phyloP scores from a whole-genome alignment of 2,797 vertebrate species.

The Anabacerthia variegaticeps region DNA sequence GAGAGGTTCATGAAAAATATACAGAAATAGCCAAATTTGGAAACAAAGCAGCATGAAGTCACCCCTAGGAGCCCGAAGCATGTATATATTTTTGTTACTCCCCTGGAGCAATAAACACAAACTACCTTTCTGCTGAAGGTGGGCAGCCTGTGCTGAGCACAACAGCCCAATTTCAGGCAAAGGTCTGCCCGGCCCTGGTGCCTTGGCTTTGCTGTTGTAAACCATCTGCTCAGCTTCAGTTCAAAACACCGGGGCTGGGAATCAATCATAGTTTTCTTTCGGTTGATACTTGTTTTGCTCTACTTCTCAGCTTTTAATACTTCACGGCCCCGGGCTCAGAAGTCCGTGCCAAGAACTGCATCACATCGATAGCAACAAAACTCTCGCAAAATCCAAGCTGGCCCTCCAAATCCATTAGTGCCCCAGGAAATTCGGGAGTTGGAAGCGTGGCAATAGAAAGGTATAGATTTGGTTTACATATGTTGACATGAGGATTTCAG shows the following conservation, averaged over 20 bases:
- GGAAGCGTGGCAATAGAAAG: constrained; percentile 57
- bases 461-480: constrained; percentile 76
- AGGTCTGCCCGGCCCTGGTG: constrained; percentile 12
- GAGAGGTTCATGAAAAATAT: neutral
- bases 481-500: constrained; percentile 79
- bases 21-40: neutral
- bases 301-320: constrained; percentile 62
- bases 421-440: constrained; percentile 65
- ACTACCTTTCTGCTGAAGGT: neutral
- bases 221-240: constrained; percentile 66
- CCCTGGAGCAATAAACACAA: neutral
- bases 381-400: constrained; percentile 44
- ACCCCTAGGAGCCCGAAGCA: neutral
- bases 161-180: neutral
- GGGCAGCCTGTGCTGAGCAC: neutral
- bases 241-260: constrained; percentile 55
- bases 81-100: neutral
- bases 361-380: constrained; percentile 64
- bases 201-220: constrained; percentile 59
- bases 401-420: constrained; percentile 76
- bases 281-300: constrained; percentile 63
- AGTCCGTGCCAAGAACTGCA: constrained; percentile 75
- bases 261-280: constrained; percentile 66
- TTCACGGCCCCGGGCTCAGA: constrained; percentile 55
- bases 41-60: neutral